Evolutionary conservation across 2,888 invertebrate species (phyloP), one percentile per base, ranked within the genome.

Genomic region (Pseudanteris insignis): DNA sequence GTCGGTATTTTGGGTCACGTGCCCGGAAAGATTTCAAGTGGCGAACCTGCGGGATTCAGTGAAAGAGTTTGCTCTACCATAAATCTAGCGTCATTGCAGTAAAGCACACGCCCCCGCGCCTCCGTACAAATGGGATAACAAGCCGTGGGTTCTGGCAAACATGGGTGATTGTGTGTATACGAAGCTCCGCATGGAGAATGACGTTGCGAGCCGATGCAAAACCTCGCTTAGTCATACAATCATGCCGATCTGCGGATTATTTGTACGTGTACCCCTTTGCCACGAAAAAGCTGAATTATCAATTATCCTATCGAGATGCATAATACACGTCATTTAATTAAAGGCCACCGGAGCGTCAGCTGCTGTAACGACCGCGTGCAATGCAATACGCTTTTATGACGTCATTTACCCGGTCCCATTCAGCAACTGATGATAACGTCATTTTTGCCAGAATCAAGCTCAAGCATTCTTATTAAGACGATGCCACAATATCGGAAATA

Each of bases 81-180:
- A 68, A 68, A 67, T 67, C 53, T 53, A 63, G 64, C 62, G 60
- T 28, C 36, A 36, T 50, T 29, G 51, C 44, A 48, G 46, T 28
- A 38, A 44, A 63, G 44, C 62, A 29, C 53, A 63, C 57, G 53
- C 48, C 55, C 47, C 57, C 32, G 41, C 57, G 24, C 32, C 57
- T 55, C 50, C 63, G 64, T 63, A 66, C 69, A 65, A 69, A 69
- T 68, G 57, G 69, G 67, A 69, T 71, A 71, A 71, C 72, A 69
- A 72, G 70, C 69, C 64, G 63, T 64, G 67, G 69, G 43, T 65
- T 61, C 64, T 58, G 64, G 67, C 70, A 71, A 71, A 72, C 71
- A 72, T 53, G 65, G 65, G 66, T 71, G 71, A 71, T 71, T 72
- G 70, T 67, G 67, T 70, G 66, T 69, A 67, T 68, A 55, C 66